Percentiles rank a stretch among this genome's conserved stretches.
phyloP scores from a whole-genome alignment of 2,888 invertebrate species.

The Drosophila pseudotalamancana region DNA sequence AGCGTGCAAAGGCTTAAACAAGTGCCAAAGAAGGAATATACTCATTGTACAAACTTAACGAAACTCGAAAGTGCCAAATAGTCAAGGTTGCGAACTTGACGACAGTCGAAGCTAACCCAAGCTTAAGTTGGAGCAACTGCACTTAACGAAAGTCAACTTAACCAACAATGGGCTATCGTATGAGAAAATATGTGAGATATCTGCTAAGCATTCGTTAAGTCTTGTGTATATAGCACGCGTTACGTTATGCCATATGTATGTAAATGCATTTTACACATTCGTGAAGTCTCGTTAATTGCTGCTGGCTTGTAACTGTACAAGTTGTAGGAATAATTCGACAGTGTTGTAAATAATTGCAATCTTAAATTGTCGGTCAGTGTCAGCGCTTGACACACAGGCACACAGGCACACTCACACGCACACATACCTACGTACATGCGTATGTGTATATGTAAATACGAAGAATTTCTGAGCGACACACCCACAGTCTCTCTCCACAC shows the following conservation, averaged over 20 bases:
- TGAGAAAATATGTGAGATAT: conserved; percentile 69
- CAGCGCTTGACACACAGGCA: conserved; percentile 10
- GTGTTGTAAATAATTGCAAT: conserved; percentile 45
- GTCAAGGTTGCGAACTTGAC: too few relatives aligned
- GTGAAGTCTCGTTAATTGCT: conserved; percentile 54
- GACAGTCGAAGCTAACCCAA: not conserved
- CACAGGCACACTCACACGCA: not conserved
- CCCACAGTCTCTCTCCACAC: not conserved
- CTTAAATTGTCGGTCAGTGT: conserved; percentile 67
- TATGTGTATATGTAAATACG: not conserved
- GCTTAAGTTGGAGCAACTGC: not conserved
- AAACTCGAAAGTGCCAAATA: too few relatives aligned
- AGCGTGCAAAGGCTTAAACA: too few relatives aligned
- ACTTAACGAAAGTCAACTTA: conserved; percentile 3
- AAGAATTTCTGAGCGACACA: conserved; percentile 1
- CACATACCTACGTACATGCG: not conserved
- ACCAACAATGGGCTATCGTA: conserved; percentile 56
- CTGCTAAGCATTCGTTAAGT: conserved; percentile 45
- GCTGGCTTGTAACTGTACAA: conserved; percentile 20
- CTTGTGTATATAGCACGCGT: conserved; percentile 3
- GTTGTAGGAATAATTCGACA: conserved; percentile 7
- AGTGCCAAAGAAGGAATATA: too few relatives aligned
- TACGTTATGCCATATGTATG: not conserved
- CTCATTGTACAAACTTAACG: too few relatives aligned
- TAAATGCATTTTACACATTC: conserved; percentile 8